Base-by-base conservation (phyloP, 1,140 invertebrate species). In the Microplitis demolitor region DNA sequence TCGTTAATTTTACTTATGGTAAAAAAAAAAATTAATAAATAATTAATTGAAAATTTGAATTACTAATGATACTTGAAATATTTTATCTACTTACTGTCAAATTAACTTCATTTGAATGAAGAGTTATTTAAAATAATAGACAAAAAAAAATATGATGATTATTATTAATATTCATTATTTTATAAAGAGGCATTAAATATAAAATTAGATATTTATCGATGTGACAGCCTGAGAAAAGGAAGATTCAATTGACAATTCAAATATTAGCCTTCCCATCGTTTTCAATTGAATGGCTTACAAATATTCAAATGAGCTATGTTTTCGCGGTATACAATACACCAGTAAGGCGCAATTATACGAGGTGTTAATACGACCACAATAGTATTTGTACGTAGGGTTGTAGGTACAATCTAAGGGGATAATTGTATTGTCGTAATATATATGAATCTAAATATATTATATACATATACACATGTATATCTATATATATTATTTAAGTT, bases 291-390 rank as follows among this genome's bases (percentile, higher is more conserved):
- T 85, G 76, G 81, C 24, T 33, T 11, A 73, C 78, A 78, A 79
- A 85, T 85, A 84, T 85, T 85, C 79, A 85, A 85, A 85, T 85
- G 83, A 85, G 83, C 76, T 81, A 77, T 82, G 82, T 85, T 81
- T 79, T 79, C 69, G 54, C 62, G 73, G 73, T 75, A 74, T 74
- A 74, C 77, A 84, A 77, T 77, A 73, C 79, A 77, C 74, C 74
- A 71, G 66, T 66, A 76, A 61, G 71, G 69, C 69, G 69, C 84
- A 85, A 85, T 85, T 85, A 85, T 85, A 78, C 78, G 81, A 85
- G 84, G 84, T 85, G 84, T 85, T 85, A 85, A 85, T 85, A 80
- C 84, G 79, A 80, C 80, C 74, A 85, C 84, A 85, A 85, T 85
- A 77, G 81, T 76, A 75, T 74, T 69, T 74, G 67, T 81, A 50